Evolutionary conservation across 2,113 vertebrate genomes (phyloP), one percentile per base, ranked within the genome.

Genomic region (Odontesthes bonariensis): DNA sequence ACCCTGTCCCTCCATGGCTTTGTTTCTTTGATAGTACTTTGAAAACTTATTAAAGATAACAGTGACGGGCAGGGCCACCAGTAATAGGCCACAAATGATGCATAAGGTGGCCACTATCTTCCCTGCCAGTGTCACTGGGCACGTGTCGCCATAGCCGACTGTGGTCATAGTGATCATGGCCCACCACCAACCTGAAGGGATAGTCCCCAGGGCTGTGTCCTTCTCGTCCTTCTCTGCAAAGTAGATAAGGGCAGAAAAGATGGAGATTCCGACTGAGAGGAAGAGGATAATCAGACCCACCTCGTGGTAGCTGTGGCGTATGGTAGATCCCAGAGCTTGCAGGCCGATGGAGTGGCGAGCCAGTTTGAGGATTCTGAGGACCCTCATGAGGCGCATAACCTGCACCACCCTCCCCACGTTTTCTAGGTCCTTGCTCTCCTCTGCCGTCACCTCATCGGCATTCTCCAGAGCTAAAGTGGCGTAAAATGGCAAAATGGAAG

Each of bases 11-110:
- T 98, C 94, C 69, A 60, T 95, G 94, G 95, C 96, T 93, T 99
- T 98, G 73, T 98, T 97, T 82, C 97, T 96, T 84, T 98, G 96
- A 84, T 99, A 99, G 82, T 99, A 99, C 77, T 98, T 99, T 63
- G 98, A 99, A 91, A 99, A 99, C 89, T 98, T 99, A 86, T 99
- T 99, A 88, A 99, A 99, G 92, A 99, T 99, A 31, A 99, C 97
- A 38, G 96, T 96, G 87, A 99, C 96, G 5, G 98, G 98, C 76
- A 99, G 95, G 16, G 98, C 97, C 53, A 99, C 98, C 75, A 99
- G 97, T 63, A 99, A 85, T 75, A 99, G 95, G 16, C 98, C 98
- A 42, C 98, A 99, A 75, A 99, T 90, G 72, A 99, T 99, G 81
- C 98, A 99, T 0, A 96, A 79, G 5, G 96, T 99, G 83, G 95